phyloP scores from a whole-genome alignment of 2,797 vertebrate species.

The Moxostoma hubbsi region DNA sequence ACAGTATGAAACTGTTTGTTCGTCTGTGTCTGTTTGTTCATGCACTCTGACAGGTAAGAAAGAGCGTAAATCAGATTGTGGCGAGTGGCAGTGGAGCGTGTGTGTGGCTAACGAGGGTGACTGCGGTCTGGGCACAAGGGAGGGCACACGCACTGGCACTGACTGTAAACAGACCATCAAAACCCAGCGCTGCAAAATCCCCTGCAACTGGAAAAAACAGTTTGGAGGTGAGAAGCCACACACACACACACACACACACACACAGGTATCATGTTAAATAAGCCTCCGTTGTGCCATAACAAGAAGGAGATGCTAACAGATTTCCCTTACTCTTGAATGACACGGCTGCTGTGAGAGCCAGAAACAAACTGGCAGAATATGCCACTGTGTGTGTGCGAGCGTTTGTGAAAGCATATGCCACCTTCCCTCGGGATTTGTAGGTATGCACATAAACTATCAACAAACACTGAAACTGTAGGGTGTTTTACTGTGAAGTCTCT shows the following conservation, averaged over 20 bases:
- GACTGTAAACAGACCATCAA: constrained; percentile 98
- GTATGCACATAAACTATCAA: constrained; percentile 32
- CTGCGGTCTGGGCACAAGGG: constrained; percentile 91
- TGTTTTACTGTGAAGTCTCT: not conserved
- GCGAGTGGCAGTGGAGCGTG: constrained; percentile 97
- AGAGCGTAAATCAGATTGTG: constrained; percentile 93
- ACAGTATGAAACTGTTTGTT: not conserved
- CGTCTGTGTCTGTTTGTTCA: constrained; percentile 16
- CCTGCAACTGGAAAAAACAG: constrained; percentile 99
- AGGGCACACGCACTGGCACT: constrained; percentile 88
- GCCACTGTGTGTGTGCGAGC: not conserved
- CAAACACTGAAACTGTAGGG: constrained; percentile 16
- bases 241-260: constrained; percentile 4
- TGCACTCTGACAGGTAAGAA: constrained; percentile 84
- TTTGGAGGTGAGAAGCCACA: constrained; percentile 86
- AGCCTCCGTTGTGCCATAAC: not conserved
- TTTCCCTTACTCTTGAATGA: constrained; percentile 11
- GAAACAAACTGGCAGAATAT: constrained; percentile 26
- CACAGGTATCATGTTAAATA: not conserved
- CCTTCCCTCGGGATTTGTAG: constrained; percentile 19
- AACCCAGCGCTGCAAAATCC: constrained; percentile 98
- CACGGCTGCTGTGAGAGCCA: constrained; percentile 20
- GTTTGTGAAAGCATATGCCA: constrained; percentile 9
- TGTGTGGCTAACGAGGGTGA: constrained; percentile 92
- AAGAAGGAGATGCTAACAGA: constrained; percentile 4